Evolutionary conservation across 2,113 vertebrate species (phyloP).

Genomic region (Rhinogobius similis): DNA sequence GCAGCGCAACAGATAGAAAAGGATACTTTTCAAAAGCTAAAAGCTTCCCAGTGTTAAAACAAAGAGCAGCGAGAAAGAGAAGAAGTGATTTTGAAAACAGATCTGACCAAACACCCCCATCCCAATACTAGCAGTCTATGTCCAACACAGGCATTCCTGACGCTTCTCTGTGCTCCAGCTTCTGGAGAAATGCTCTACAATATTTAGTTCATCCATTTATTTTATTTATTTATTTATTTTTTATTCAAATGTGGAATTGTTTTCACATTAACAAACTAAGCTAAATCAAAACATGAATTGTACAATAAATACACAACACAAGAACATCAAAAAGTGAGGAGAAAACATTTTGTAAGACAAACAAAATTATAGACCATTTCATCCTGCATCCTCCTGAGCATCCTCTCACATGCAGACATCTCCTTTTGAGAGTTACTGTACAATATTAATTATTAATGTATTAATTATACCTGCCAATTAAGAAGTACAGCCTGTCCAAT

Average conservation of each 20-base stretch:
- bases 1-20: constrained; percentile 75
- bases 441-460: too few species aligned
- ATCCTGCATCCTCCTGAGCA: too few species aligned
- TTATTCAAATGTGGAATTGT: not conserved
- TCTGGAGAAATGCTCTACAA: not conserved
- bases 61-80: constrained; percentile 72
- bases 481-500: too few species aligned
- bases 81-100: constrained; percentile 76
- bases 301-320: too few species aligned
- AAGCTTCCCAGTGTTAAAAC: constrained; percentile 81
- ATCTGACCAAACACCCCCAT: constrained; percentile 54
- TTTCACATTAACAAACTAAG: too few species aligned
- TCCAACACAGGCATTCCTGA: constrained; percentile 68
- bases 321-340: too few species aligned
- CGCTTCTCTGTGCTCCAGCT: constrained; percentile 31
- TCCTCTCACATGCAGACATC: too few species aligned
- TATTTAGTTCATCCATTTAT: not conserved
- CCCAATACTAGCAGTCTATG: constrained; percentile 22
- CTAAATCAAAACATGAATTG: too few species aligned
- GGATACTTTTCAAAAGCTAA: constrained; percentile 85
- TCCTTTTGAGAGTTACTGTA: too few species aligned
- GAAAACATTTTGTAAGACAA: too few species aligned
- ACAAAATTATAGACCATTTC: too few species aligned
- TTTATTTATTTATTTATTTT: not conserved
- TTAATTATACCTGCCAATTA: too few species aligned